Conservation (phyloP, 2,888 invertebrate species). For the Helicoverpa assulta region DNA sequence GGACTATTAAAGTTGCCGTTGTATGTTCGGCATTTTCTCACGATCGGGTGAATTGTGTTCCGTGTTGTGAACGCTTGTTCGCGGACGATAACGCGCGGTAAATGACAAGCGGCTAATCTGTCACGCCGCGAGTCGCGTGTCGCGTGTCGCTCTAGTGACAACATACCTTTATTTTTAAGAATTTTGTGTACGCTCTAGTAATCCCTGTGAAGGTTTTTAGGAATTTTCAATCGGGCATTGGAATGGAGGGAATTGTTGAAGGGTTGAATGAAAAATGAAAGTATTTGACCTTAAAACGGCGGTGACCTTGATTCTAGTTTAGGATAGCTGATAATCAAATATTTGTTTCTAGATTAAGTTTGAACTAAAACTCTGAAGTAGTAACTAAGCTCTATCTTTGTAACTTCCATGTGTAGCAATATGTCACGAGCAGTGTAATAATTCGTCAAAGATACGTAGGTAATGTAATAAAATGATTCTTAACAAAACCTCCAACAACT, state of each 20-base stretch:
- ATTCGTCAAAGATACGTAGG: too few species aligned
- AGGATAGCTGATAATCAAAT: slow-evolving; percentile 29
- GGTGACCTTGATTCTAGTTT: slow-evolving; percentile 5
- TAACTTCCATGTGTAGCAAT: too few species aligned
- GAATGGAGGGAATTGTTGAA: slow-evolving; percentile 14
- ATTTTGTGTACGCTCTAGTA: slow-evolving; percentile 24
- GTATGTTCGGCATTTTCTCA: slow-evolving; percentile 41
- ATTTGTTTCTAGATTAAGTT: not conserved
- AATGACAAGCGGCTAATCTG: slow-evolving; percentile 25
- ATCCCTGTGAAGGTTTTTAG: slow-evolving; percentile 19
- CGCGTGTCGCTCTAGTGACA: not conserved
- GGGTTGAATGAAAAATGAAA: slow-evolving; percentile 23
- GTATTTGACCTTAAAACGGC: slow-evolving; percentile 27
- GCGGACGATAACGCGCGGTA: slow-evolving; percentile 39
- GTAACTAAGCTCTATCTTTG: too few species aligned
- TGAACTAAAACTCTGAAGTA: too few species aligned
- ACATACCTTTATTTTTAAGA: slow-evolving; percentile 34
- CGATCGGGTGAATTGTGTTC: slow-evolving; percentile 38
- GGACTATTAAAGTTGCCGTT: slow-evolving; percentile 37
- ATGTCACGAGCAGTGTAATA: too few species aligned
- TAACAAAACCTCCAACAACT: too few species aligned
- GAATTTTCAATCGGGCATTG: slow-evolving; percentile 30
- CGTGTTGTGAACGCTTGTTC: slow-evolving; percentile 42
- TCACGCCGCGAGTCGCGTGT: slow-evolving; percentile 34
- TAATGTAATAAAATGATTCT: too few species aligned